phyloP scores from a whole-genome alignment of 1,140 invertebrate genomes.

The Drosophila nigrodunni region DNA sequence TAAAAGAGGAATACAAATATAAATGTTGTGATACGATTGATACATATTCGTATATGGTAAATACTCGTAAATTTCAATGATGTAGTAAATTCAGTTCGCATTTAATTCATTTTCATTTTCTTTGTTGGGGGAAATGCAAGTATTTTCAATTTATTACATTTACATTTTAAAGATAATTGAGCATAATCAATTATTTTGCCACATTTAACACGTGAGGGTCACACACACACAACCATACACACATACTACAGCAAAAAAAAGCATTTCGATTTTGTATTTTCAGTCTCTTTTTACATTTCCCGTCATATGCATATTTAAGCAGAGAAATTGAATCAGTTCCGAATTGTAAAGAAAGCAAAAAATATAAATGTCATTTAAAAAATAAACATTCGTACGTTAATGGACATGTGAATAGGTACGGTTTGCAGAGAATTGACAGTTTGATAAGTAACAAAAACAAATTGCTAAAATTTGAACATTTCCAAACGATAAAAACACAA shows the following conservation, averaged over 20 bases:
- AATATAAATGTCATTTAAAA: conserved; percentile 8
- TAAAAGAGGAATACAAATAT: conserved; percentile 55
- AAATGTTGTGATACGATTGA: conserved; percentile 76
- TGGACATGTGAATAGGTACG: conserved; percentile 46
- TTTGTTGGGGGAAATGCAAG: conserved; percentile 1
- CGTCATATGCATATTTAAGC: conserved; percentile 48
- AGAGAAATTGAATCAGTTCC: conserved; percentile 41
- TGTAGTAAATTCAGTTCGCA: background rate
- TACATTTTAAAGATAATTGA: conserved; percentile 68
- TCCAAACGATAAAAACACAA: background rate
- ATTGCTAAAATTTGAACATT: background rate
- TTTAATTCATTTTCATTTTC: background rate
- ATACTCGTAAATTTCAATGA: conserved; percentile 10
- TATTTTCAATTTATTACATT: conserved; percentile 53
- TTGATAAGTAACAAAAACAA: background rate
- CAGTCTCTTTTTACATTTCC: conserved; percentile 3
- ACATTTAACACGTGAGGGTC: conserved; percentile 68
- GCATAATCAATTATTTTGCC: conserved; percentile 82
- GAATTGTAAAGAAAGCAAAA: conserved; percentile 10
- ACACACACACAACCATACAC: background rate
- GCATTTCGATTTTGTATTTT: conserved; percentile 37
- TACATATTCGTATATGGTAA: conserved; percentile 5
- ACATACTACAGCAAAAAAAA: conserved; percentile 26
- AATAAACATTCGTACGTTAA: conserved; percentile 37
- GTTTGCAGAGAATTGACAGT: conserved; percentile 9